Conservation (phyloP, 2,113 vertebrate species). For the Pontoporia blainvillei region DNA sequence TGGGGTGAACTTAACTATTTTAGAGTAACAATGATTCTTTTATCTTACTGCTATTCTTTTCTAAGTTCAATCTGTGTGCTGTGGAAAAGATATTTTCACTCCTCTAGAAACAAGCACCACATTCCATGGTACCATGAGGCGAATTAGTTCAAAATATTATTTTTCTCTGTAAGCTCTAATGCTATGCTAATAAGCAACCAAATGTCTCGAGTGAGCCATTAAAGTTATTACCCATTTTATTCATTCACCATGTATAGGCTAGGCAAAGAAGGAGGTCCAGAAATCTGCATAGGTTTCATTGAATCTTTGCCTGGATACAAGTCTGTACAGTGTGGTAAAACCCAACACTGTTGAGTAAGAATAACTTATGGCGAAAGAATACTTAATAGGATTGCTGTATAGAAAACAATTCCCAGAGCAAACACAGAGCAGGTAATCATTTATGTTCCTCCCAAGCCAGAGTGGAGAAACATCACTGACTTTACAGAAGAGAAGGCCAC, state of each 20-base stretch:
- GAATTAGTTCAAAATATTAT: constrained; percentile 37
- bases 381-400: not conserved
- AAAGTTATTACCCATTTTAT: constrained; percentile 23
- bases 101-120: constrained; percentile 9
- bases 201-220: not conserved
- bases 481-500: not conserved
- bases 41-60: constrained; percentile 1
- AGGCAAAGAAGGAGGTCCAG: not conserved
- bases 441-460: not conserved
- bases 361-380: not conserved
- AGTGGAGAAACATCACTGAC: not conserved
- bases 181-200: constrained; percentile 1
- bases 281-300: not conserved
- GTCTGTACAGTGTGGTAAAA: not conserved
- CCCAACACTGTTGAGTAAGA: not conserved
- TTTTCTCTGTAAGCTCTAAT: constrained; percentile 36
- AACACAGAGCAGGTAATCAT: not conserved
- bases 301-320: not conserved
- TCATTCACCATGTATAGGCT: not conserved
- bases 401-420: not conserved
- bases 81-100: not conserved
- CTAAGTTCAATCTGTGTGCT: not conserved
- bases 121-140: not conserved
- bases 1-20: not conserved
- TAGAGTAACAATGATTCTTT: not conserved